Evolutionary conservation across 2,888 invertebrate genomes (phyloP).

Genomic region (Pseudococcus viburni): DNA sequence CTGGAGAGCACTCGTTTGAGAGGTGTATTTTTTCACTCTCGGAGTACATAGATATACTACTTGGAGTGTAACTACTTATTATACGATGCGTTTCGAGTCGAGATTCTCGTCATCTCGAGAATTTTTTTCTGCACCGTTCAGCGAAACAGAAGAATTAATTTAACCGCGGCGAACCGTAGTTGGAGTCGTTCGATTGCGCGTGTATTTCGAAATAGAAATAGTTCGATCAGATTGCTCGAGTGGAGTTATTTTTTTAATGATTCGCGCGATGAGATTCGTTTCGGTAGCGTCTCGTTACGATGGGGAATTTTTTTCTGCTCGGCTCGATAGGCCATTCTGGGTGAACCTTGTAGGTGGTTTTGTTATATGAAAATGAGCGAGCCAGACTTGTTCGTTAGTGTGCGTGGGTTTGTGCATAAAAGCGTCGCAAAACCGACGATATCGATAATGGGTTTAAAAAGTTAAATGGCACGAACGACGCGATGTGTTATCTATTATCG

Average conservation of each 20-base stretch:
- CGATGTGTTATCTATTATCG: not conserved
- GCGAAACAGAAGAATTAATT: conserved; percentile 13
- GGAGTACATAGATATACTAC: not conserved
- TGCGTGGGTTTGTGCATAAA: too few species aligned
- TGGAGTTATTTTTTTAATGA: conserved; percentile 12
- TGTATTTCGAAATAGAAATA: not conserved
- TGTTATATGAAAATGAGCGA: too few species aligned
- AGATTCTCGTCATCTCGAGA: not conserved
- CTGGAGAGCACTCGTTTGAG: not conserved
- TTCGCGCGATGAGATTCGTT: not conserved
- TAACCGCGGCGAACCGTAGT: not conserved
- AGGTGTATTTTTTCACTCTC: not conserved
- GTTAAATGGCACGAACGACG: too few species aligned
- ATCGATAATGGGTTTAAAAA: too few species aligned
- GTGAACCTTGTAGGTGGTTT: too few species aligned
- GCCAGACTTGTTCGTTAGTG: too few species aligned
- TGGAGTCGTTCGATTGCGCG: conserved; percentile 2
- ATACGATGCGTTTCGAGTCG: not conserved
- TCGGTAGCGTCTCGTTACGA: not conserved
- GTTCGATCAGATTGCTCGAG: not conserved
- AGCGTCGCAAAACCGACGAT: too few species aligned
- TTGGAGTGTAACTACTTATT: not conserved
- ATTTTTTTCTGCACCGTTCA: not conserved
- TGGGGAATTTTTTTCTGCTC: not conserved
- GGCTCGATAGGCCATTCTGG: too few species aligned